Conservation (phyloP, 2,888 invertebrate genomes). For the Clitarchus hookeri region DNA sequence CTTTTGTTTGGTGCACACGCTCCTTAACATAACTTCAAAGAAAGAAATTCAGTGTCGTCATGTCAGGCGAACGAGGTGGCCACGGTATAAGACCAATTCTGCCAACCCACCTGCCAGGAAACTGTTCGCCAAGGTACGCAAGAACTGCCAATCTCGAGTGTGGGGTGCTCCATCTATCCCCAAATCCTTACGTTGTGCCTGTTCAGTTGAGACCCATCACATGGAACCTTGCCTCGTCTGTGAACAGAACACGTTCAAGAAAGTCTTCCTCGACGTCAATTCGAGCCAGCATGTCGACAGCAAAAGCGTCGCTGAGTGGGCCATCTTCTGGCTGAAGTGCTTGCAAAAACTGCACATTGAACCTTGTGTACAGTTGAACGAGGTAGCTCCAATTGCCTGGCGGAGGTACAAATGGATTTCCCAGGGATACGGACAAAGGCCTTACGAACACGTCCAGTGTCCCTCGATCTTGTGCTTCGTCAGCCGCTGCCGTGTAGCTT, state of each 20-base stretch:
- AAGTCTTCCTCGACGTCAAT: not conserved
- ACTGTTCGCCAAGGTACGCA: not conserved
- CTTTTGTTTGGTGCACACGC: not conserved
- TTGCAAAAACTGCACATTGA: not conserved
- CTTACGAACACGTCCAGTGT: not conserved
- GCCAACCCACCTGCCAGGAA: not conserved
- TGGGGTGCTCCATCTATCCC: not conserved
- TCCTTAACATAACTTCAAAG: not conserved
- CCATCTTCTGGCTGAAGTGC: not conserved
- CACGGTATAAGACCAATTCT: not conserved
- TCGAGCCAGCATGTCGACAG: not conserved
- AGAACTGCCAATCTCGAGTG: not conserved
- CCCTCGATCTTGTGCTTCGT: not conserved
- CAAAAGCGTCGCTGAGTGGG: not conserved
- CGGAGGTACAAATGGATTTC: not conserved
- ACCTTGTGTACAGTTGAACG: not conserved
- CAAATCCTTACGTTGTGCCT: not conserved
- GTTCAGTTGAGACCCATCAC: not conserved
- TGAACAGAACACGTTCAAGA: not conserved
- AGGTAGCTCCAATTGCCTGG: too few species aligned
- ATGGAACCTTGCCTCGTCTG: not conserved
- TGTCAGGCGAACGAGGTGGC: constrained; percentile 3
- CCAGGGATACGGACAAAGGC: not conserved
- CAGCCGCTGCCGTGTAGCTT: not conserved
- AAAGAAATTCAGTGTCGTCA: not conserved